These are phyloP conservation scores for Trachelus troglodyta DNA, from an alignment of 2,888 invertebrate genomes.

Conservation along the genomic window DNA sequence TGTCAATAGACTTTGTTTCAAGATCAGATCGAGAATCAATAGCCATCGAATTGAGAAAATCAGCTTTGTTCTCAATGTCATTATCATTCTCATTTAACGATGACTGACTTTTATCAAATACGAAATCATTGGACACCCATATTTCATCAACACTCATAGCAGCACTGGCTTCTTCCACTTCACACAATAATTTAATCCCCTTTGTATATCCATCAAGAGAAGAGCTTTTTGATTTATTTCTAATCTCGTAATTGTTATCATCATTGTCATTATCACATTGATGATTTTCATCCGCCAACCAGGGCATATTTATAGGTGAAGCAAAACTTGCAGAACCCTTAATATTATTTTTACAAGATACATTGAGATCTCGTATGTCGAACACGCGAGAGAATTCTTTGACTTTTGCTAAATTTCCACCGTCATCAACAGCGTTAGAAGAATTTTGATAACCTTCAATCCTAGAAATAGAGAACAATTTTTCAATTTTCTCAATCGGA, in stretches of 20 bases:
- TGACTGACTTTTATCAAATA: not conserved
- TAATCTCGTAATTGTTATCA: not conserved
- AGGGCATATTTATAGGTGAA: not conserved
- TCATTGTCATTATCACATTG: not conserved
- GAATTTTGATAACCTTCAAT: not conserved
- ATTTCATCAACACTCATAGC: not conserved
- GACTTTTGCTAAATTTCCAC: not conserved
- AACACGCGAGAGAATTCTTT: not conserved
- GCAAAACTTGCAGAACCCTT: not conserved
- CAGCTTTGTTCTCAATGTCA: not conserved
- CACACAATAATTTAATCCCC: not conserved
- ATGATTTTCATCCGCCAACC: not conserved
- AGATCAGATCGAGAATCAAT: not conserved
- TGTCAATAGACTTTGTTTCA: not conserved
- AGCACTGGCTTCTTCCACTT: not conserved
- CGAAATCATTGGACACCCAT: not conserved
- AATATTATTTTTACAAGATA: not conserved
- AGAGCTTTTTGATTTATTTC: not conserved
- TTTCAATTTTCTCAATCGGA: not conserved
- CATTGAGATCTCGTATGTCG: not conserved
- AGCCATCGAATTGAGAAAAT: not conserved
- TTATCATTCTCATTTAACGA: not conserved
- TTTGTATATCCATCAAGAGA: not conserved
- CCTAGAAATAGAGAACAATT: not conserved
- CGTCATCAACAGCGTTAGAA: not conserved